Conservation (phyloP, 2,888 invertebrate species). For the Phrixothrix hirtus region DNA sequence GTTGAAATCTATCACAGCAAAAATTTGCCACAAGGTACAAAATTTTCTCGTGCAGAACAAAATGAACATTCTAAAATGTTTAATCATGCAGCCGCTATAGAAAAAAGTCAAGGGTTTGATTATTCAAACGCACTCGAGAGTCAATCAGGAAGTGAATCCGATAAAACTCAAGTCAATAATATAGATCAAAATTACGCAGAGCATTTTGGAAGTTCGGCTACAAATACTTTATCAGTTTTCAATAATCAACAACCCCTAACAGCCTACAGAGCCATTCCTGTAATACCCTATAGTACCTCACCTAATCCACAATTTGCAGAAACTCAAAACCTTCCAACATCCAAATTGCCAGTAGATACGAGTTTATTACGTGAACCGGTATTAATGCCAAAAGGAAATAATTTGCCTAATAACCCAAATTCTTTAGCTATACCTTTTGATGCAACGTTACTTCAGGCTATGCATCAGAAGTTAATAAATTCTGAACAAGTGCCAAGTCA, state of each 20-base stretch:
- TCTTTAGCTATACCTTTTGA: conserved; percentile 12
- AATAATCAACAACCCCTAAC: not conserved
- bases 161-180: not conserved
- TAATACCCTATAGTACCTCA: not conserved
- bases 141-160: not conserved
- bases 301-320: not conserved
- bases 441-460: conserved; percentile 4
- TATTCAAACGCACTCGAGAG: conserved; percentile 52
- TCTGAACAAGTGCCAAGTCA: not conserved
- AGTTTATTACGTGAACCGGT: conserved; percentile 34
- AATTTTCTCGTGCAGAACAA: conserved; percentile 5
- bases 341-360: conserved; percentile 32
- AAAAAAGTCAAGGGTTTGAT: conserved; percentile 57
- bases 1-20: conserved; percentile 47
- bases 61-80: conserved; percentile 42
- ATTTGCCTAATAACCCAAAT: conserved; percentile 1
- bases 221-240: not conserved
- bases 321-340: not conserved
- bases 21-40: conserved; percentile 27
- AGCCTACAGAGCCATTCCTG: not conserved
- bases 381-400: conserved; percentile 19
- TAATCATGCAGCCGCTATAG: conserved; percentile 56
- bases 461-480: conserved; percentile 9
- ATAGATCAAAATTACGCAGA: not conserved
- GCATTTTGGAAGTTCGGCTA: not conserved